Conservation (phyloP, 1,140 invertebrate species). For the Lerema accius region DNA sequence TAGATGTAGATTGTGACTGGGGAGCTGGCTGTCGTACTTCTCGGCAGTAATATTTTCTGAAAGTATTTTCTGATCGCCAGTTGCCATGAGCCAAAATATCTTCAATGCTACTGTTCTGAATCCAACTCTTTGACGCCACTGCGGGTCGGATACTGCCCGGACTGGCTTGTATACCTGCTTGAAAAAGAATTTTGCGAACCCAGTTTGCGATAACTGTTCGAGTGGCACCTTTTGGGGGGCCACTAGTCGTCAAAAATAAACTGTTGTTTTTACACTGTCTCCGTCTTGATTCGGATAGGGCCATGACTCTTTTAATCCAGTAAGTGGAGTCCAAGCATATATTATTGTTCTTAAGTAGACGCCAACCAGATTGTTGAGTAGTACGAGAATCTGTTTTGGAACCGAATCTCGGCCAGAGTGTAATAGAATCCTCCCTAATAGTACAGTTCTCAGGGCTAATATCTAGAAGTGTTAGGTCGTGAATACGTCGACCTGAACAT, state of each 20-base stretch:
- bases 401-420: constrained; percentile 37
- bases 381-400: constrained; percentile 27
- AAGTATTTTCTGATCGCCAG: constrained; percentile 46
- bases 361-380: constrained; percentile 32
- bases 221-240: constrained; percentile 38
- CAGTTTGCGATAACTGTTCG: constrained; percentile 45
- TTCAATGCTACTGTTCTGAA: constrained; percentile 44
- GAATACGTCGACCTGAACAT: constrained; percentile 52
- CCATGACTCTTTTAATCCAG: constrained; percentile 10
- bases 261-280: background rate
- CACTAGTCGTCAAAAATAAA: constrained; percentile 41
- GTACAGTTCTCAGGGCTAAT: constrained; percentile 29
- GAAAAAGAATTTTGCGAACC: constrained; percentile 44
- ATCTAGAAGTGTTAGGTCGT: constrained; percentile 52
- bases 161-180: constrained; percentile 38
- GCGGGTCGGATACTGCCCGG: constrained; percentile 51
- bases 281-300: constrained; percentile 4
- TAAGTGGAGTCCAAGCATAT: constrained; percentile 16
- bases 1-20: background rate
- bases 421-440: constrained; percentile 8
- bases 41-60: constrained; percentile 48
- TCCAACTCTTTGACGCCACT: constrained; percentile 46
- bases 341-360: background rate
- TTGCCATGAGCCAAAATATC: constrained; percentile 44
- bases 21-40: background rate